A percentile compares a stretch with the other conserved stretches of the same genome.
These are phyloP conservation scores for Eudasyphora cyanicolor DNA, from an alignment of 2,888 invertebrate species.

Conservation along the genomic window DNA sequence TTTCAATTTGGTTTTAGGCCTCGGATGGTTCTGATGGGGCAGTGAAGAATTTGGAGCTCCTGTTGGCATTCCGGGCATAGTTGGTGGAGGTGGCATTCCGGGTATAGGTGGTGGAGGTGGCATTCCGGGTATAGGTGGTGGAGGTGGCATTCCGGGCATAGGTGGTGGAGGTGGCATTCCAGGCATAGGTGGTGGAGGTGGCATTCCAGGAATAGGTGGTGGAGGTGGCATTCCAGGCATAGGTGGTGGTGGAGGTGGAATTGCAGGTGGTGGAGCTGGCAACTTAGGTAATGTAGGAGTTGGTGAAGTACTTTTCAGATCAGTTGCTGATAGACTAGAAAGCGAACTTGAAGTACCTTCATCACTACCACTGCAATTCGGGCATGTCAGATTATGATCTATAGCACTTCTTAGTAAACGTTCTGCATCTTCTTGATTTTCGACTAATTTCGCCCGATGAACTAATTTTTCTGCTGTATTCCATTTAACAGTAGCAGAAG, in stretches of 20 bases:
- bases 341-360: slow-evolving; percentile 80
- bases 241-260: slow-evolving; percentile 56
- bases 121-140: neutral
- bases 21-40: slow-evolving; percentile 94
- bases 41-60: slow-evolving; percentile 81
- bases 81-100: slow-evolving; percentile 74
- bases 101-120: slow-evolving; percentile 73
- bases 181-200: slow-evolving; percentile 68
- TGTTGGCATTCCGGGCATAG: slow-evolving; percentile 71
- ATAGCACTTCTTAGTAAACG: slow-evolving; percentile 88
- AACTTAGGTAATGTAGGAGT: slow-evolving; percentile 57
- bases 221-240: slow-evolving; percentile 23
- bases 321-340: neutral
- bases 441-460: slow-evolving; percentile 92
- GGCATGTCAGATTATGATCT: slow-evolving; percentile 84
- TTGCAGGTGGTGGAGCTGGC: slow-evolving; percentile 68
- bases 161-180: neutral
- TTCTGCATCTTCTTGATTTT: slow-evolving; percentile 91
- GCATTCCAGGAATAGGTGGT: slow-evolving; percentile 75
- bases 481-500: slow-evolving; percentile 95
- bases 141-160: neutral
- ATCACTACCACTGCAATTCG: slow-evolving; percentile 81
- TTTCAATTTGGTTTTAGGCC: slow-evolving; percentile 96
- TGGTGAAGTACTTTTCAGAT: slow-evolving; percentile 54
- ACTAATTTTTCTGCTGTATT: slow-evolving; percentile 95